phyloP scores from a whole-genome alignment of 1,140 invertebrate species.

The Aphelenchoides avenae region DNA sequence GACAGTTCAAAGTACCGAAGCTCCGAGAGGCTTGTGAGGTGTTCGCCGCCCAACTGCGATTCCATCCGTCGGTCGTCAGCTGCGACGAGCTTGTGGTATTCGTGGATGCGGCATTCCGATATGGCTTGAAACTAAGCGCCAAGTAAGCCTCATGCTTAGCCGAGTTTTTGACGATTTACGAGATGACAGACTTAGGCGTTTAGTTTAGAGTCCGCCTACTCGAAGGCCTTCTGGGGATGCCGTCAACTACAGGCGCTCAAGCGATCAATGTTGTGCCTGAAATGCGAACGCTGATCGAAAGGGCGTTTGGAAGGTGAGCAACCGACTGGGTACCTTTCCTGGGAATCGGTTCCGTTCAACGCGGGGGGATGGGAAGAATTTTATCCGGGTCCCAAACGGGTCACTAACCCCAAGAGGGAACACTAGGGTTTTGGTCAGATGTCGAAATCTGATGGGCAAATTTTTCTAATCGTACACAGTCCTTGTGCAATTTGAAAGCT shows the following conservation, averaged over 20 bases:
- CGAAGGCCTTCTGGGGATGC: slow-evolving; percentile 11
- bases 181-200: neutral
- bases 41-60: slow-evolving; percentile 19
- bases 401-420: too few relatives aligned
- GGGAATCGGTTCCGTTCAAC: too few relatives aligned
- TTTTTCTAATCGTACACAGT: too few relatives aligned
- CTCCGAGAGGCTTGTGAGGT: slow-evolving; percentile 19
- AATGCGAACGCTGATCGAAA: neutral
- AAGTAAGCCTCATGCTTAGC: slow-evolving; percentile 11
- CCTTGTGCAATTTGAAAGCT: too few relatives aligned
- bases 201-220: slow-evolving; percentile 15
- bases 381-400: too few relatives aligned
- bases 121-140: slow-evolving; percentile 8
- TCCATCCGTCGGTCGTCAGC: slow-evolving; percentile 1
- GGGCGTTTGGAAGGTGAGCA: neutral
- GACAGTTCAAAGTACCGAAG: slow-evolving; percentile 24
- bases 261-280: neutral
- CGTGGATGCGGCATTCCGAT: slow-evolving; percentile 14
- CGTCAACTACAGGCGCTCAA: neutral
- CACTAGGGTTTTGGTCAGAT: neutral
- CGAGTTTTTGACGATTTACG: neutral
- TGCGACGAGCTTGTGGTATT: slow-evolving; percentile 5
- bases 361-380: too few relatives aligned
- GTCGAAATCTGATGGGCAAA: too few relatives aligned
- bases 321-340: neutral